Percentiles rank a stretch among this genome's conserved stretches.
These are phyloP conservation scores for Eulimnadia texana DNA, from an alignment of 1,140 invertebrate genomes.

Conservation along the genomic window DNA sequence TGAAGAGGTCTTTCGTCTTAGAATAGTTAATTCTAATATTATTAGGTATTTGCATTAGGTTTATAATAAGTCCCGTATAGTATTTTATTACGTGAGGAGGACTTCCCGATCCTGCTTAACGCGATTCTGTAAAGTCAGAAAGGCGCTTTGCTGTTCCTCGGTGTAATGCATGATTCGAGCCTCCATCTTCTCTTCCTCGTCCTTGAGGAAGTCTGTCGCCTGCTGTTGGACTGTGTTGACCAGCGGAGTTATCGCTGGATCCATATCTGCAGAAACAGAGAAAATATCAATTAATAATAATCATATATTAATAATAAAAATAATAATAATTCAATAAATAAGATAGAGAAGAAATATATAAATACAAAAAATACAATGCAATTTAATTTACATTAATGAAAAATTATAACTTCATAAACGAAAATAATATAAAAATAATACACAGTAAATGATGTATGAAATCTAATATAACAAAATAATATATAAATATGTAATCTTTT, in stretches of 20 bases:
- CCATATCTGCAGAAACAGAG: no score
- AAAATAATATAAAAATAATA: no score
- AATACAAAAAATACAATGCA: no score
- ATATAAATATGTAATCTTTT: not conserved
- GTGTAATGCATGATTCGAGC: conserved; percentile 2
- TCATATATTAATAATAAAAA: no score
- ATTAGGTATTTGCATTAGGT: not conserved
- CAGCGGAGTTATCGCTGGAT: not conserved
- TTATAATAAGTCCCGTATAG: not conserved
- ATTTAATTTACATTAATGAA: no score
- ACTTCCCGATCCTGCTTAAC: not conserved
- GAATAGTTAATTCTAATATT: no score
- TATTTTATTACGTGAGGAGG: not conserved
- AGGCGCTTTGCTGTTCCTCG: conserved; percentile 7
- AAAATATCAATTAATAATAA: no score
- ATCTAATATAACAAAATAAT: not conserved
- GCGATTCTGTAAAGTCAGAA: not conserved
- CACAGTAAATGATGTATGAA: no score
- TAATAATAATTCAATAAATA: no score
- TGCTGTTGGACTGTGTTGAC: not conserved
- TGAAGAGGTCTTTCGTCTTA: no score
- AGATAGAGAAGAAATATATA: no score
- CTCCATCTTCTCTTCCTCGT: conserved; percentile 2
- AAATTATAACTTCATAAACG: no score
- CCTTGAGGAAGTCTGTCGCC: not conserved